Percentiles rank a stretch among this genome's conserved stretches.
These are phyloP conservation scores for Odobenus rosmarus DNA, from an alignment of 2,113 vertebrate species.

Conservation along the genomic window DNA sequence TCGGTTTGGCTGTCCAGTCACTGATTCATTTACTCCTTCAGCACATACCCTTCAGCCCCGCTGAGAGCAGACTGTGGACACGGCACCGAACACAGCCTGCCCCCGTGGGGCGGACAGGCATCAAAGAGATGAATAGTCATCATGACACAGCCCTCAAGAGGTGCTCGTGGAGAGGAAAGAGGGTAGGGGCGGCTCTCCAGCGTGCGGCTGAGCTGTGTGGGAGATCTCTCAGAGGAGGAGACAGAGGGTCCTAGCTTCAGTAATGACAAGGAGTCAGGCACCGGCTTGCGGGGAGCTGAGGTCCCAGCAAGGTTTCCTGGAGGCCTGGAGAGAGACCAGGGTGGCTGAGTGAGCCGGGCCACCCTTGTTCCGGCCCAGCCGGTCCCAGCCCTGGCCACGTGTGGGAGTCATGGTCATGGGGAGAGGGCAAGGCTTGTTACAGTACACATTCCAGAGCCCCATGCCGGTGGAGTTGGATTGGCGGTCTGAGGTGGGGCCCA, in stretches of 20 bases:
- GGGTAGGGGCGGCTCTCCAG: background rate
- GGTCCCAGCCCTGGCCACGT: background rate
- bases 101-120: background rate
- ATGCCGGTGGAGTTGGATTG: background rate
- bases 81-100: background rate
- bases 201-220: too few relatives aligned
- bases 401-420: background rate
- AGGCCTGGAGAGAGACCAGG: background rate
- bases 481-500: background rate
- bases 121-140: background rate
- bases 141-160: background rate
- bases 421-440: background rate
- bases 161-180: background rate
- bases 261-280: background rate
- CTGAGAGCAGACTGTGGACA: background rate
- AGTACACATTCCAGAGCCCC: background rate
- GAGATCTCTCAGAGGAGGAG: background rate
- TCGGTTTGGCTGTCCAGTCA: rapidly evolving
- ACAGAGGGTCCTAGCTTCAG: background rate
- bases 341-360: background rate
- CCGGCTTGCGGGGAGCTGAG: background rate
- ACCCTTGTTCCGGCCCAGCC: background rate
- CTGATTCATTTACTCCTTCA: background rate
- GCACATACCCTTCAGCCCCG: rapidly evolving
- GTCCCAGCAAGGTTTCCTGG: background rate